These are phyloP conservation scores for Daubentonia madagascariensis DNA, from an alignment of 2,113 vertebrate species.

Conservation along the genomic window DNA sequence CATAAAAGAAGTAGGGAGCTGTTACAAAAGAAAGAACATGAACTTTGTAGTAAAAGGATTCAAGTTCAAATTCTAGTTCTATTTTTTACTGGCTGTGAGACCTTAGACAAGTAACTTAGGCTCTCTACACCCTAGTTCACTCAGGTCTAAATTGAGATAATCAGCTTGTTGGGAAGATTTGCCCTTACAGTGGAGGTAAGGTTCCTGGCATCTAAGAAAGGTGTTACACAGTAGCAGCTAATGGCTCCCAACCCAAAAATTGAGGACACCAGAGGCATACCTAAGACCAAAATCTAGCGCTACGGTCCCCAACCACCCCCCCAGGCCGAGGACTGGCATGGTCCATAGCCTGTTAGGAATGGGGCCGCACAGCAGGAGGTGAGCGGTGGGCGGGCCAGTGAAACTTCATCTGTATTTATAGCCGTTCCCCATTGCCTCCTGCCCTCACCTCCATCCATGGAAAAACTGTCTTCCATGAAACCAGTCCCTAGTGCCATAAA, in stretches of 20 bases:
- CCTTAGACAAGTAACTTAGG: background rate
- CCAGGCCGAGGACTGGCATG: too few relatives aligned
- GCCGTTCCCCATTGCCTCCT: too few relatives aligned
- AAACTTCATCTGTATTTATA: too few relatives aligned
- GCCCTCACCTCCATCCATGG: too few relatives aligned
- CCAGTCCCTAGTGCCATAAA: too few relatives aligned
- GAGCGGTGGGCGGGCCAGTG: too few relatives aligned
- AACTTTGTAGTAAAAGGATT: background rate
- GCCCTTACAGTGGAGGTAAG: background rate
- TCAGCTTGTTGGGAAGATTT: background rate
- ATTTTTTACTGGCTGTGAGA: background rate
- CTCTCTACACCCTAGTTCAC: background rate
- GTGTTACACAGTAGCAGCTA: background rate
- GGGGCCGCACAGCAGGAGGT: too few relatives aligned
- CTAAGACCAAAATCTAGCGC: background rate
- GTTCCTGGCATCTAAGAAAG: background rate
- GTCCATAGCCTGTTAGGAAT: too few relatives aligned
- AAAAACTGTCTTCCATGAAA: too few relatives aligned
- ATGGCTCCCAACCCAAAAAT: background rate
- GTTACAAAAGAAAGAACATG: constrained; percentile 47
- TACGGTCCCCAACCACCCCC: too few relatives aligned
- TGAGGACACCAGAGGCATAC: background rate
- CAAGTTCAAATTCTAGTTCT: background rate
- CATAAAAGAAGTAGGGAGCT: background rate
- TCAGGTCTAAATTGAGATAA: background rate